Conservation (phyloP, 2,113 vertebrate species). For the Felis chaus region DNA sequence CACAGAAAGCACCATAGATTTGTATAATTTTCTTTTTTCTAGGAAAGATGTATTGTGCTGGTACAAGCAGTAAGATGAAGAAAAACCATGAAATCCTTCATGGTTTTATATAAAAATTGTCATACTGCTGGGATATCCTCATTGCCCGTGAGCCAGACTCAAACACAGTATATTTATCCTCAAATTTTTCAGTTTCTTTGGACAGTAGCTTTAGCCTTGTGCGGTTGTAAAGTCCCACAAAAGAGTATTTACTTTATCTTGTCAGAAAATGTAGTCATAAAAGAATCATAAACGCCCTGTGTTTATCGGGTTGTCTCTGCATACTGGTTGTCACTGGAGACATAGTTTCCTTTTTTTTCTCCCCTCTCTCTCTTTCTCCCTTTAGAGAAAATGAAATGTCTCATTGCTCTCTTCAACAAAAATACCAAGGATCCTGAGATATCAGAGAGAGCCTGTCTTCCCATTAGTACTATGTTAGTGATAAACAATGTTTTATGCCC, state of each 20-base stretch:
- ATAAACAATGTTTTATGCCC: slow-evolving; percentile 84
- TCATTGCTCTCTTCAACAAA: slow-evolving; percentile 82
- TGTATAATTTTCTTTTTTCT: slow-evolving; percentile 74
- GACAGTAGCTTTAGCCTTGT: slow-evolving; percentile 79
- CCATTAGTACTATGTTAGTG: slow-evolving; percentile 77
- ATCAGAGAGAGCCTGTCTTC: slow-evolving; percentile 74
- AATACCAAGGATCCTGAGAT: slow-evolving; percentile 79
- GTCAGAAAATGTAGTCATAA: slow-evolving; percentile 83
- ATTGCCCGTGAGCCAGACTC: slow-evolving; percentile 73
- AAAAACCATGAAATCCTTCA: slow-evolving; percentile 80
- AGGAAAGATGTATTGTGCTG: slow-evolving; percentile 80
- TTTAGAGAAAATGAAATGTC: slow-evolving; percentile 81
- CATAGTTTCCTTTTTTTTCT: slow-evolving; percentile 62
- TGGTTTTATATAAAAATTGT: slow-evolving; percentile 80
- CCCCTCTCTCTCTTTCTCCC: neutral
- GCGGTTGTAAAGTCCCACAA: slow-evolving; percentile 79
- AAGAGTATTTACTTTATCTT: slow-evolving; percentile 84
- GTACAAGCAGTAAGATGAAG: slow-evolving; percentile 76
- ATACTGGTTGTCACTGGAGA: slow-evolving; percentile 82
- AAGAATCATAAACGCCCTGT: slow-evolving; percentile 82
- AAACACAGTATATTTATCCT: slow-evolving; percentile 78
- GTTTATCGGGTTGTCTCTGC: slow-evolving; percentile 82
- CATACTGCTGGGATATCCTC: slow-evolving; percentile 76
- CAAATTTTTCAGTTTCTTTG: slow-evolving; percentile 78
- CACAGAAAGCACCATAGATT: slow-evolving; percentile 76